phyloP scores from a whole-genome alignment of 64 coral and sea anemone species.

The Stylophora pistillata region DNA sequence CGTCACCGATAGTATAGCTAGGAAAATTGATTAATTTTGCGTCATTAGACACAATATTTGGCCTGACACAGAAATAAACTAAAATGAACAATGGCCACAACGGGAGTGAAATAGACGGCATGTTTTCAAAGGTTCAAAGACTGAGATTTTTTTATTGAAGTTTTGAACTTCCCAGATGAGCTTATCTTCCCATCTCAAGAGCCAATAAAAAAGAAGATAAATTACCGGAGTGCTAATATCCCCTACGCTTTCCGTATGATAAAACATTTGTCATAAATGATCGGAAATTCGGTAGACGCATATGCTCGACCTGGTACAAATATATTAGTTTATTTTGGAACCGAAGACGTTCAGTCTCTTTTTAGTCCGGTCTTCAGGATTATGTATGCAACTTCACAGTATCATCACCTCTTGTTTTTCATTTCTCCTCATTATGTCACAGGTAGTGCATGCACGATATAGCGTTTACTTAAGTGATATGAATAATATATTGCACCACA shows the following conservation, averaged over 20 bases:
- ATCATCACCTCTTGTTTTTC: neutral
- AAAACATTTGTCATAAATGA: neutral
- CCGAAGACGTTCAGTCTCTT: neutral
- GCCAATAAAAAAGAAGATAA: neutral
- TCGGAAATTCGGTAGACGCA: neutral
- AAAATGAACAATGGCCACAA: no score
- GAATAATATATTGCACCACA: constrained; percentile 9
- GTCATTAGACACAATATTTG: no score
- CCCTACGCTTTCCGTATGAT: neutral
- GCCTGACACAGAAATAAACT: no score
- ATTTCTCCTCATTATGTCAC: constrained; percentile 23
- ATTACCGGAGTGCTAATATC: neutral
- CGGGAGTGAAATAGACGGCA: no score
- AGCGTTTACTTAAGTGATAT: neutral
- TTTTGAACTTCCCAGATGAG: neutral
- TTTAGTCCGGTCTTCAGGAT: neutral
- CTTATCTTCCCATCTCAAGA: neutral
- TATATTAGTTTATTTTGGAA: neutral
- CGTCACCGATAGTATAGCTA: no score
- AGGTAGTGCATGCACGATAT: neutral
- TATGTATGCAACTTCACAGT: neutral
- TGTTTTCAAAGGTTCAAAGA: no score
- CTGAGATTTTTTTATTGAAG: no score
- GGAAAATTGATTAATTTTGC: no score
- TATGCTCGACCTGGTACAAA: neutral